These are phyloP conservation scores for Patella pellucida DNA, from an alignment of 2,888 invertebrate species.

Conservation along the genomic window DNA sequence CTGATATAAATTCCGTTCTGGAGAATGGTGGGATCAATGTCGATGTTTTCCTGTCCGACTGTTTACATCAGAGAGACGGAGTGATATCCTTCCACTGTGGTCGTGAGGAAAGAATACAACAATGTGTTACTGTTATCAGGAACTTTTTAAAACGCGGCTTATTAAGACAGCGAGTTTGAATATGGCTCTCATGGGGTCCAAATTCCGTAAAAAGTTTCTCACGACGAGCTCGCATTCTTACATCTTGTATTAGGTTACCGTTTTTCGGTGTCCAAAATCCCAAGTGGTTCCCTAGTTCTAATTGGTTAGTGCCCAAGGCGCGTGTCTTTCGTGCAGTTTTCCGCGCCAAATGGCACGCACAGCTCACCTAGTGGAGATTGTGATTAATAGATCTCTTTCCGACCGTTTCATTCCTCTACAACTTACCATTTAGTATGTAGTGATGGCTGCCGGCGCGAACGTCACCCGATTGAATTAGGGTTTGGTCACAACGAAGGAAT, in stretches of 20 bases:
- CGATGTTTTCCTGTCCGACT: background rate
- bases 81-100: too few species aligned
- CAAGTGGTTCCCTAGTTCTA: background rate
- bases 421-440: background rate
- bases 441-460: background rate
- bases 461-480: slow-evolving; percentile 9
- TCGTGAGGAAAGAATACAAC: too few species aligned
- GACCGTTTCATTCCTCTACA: background rate
- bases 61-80: too few species aligned
- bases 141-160: slow-evolving; percentile 11
- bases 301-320: background rate
- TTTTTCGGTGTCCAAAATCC: slow-evolving; percentile 5
- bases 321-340: slow-evolving; percentile 11
- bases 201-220: background rate
- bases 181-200: slow-evolving; percentile 7
- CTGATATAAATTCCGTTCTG: slow-evolving; percentile 2
- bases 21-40: background rate
- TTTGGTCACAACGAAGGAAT: background rate
- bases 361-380: background rate
- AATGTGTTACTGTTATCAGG: background rate
- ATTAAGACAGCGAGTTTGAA: background rate
- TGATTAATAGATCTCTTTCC: slow-evolving; percentile 6
- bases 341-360: slow-evolving; percentile 7
- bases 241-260: background rate
- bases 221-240: slow-evolving; percentile 1